Conservation (phyloP, 2,113 vertebrate genomes). For the Pomatostomus ruficeps region DNA sequence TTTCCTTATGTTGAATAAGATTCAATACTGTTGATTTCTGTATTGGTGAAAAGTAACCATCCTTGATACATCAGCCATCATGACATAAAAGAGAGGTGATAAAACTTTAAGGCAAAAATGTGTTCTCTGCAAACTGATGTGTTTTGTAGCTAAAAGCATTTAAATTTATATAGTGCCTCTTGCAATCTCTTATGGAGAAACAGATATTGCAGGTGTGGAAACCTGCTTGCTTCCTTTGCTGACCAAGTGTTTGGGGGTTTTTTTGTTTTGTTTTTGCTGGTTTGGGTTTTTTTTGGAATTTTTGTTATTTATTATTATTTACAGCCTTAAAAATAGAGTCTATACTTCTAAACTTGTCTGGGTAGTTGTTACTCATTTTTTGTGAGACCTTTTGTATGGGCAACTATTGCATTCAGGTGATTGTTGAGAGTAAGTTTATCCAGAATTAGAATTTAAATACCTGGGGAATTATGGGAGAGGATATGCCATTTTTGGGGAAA, state of each 20-base stretch:
- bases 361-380: neutral
- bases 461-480: neutral
- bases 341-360: neutral
- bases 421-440: neutral
- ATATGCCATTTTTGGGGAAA: neutral
- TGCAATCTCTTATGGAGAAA: neutral
- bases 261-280: neutral
- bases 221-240: neutral
- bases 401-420: neutral
- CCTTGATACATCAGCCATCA: neutral
- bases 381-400: neutral
- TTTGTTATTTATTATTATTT: neutral
- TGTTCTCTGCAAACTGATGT: neutral
- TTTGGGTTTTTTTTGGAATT: neutral
- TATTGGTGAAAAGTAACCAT: slow-evolving; percentile 6
- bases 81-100: neutral
- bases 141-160: neutral
- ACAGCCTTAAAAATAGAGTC: neutral
- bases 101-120: neutral
- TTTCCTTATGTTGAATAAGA: neutral
- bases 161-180: neutral
- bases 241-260: neutral
- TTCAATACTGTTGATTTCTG: neutral
- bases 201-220: neutral
- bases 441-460: neutral